Base-by-base conservation (phyloP, 2,888 invertebrate genomes). In the Cryptus armator region DNA sequence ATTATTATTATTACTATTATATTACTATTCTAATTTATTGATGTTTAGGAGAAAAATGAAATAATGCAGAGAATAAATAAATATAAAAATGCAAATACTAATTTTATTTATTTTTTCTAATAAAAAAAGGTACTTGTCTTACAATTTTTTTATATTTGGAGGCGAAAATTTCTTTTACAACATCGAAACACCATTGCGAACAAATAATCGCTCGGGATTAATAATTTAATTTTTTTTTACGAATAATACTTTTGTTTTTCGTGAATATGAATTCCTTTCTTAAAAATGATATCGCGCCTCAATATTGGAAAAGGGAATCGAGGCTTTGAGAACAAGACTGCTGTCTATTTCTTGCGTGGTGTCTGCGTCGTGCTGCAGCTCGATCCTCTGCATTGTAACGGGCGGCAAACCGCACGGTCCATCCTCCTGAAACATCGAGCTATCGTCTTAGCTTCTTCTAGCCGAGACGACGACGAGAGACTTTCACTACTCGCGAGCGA, bases 401-500 rank as follows among this genome's bases (percentile, higher is more conserved):
- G 16, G 72, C 67, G 76, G 81, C 71, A 74, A 48, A 71, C 59
- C 79, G 62, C 64, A 37, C 70, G 68, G 84, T 85, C 78, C 84
- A 78, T 81, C 84, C 81, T 85, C 78, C 81, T 78, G 53, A 24
- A 66, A 72, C 72, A 67, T 74, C 78, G 78, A 78, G 77, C 32
- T 48, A 72, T 81, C 70, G 67, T 74, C 51, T 43, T 43, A 48
- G 43, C 64, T 53, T 75, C 67, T 67, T 70, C 53, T 76, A 80
- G 48, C 56, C 51, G 46, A 32, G 56, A 67, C 76, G 76, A 76
- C 64, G 68, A 76, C 80, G 66, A 66, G 82, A 81, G 86, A 87
- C 87, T 87, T 87, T 87, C 87, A 87, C 87, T 87, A 83, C 81
- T 86, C 85, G 78, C 84, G 71, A 72, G 79, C 72, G 83, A 87